Conservation (phyloP, 35 echinoderm and acorn worm species). For the Anneissia japonica region DNA sequence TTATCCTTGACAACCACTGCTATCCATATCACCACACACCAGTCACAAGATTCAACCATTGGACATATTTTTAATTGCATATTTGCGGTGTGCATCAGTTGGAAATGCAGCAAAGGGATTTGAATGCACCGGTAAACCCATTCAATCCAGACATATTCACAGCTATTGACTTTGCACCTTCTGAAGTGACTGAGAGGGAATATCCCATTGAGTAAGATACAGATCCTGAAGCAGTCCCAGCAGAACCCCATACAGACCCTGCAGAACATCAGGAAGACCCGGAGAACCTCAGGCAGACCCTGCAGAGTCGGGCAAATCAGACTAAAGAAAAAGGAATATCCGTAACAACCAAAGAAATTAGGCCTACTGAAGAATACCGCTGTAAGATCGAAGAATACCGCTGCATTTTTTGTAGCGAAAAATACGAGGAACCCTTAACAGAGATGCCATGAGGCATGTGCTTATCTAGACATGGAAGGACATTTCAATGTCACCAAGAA, state of each 20-base stretch:
- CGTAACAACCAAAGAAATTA: background rate
- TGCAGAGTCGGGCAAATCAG: background rate
- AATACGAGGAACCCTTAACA: too few relatives aligned
- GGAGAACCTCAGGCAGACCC: too few relatives aligned
- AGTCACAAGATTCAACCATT: slow-evolving; percentile 15
- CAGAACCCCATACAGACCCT: background rate
- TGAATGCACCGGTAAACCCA: background rate
- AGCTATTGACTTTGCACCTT: background rate
- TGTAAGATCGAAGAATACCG: background rate
- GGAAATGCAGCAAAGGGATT: background rate
- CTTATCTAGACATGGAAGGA: background rate
- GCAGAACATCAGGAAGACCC: background rate
- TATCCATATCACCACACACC: background rate
- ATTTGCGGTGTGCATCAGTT: background rate
- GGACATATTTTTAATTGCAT: too few relatives aligned
- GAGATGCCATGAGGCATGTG: background rate
- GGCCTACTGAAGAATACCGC: too few relatives aligned
- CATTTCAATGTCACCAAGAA: too few relatives aligned
- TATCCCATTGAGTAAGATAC: background rate
- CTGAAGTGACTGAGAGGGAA: background rate
- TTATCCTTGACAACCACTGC: background rate
- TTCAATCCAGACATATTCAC: background rate
- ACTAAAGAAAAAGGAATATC: background rate
- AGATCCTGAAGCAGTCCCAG: background rate
- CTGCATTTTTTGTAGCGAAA: background rate